These are phyloP conservation scores for Sprattus sprattus DNA, from an alignment of 2,113 vertebrate genomes.

Conservation along the genomic window DNA sequence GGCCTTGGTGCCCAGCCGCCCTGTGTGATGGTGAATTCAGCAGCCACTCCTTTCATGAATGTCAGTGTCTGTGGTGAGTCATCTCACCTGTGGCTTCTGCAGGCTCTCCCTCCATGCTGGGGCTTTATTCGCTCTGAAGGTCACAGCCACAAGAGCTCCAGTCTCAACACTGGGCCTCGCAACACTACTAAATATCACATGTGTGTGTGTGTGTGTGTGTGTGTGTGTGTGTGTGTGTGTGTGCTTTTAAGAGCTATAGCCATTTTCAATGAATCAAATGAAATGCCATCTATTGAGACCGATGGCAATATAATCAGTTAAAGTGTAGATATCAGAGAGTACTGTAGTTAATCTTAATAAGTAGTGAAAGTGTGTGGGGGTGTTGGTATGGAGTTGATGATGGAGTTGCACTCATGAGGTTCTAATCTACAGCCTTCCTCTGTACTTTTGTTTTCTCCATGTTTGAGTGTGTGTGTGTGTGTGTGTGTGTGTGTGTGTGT, in stretches of 20 bases:
- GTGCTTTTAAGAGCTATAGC: conserved; percentile 9
- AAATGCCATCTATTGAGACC: too few relatives aligned
- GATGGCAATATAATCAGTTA: too few relatives aligned
- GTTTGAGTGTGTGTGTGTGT: conserved; percentile 28
- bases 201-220: not conserved
- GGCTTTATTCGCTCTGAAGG: not conserved
- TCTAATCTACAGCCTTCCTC: too few relatives aligned
- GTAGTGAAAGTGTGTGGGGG: too few relatives aligned
- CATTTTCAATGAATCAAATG: too few relatives aligned
- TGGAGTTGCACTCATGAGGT: too few relatives aligned
- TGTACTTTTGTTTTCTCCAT: not conserved
- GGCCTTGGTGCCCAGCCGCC: too few relatives aligned
- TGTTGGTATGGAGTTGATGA: too few relatives aligned
- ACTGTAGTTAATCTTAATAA: too few relatives aligned
- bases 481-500: conserved; percentile 35
- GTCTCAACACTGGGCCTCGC: not conserved
- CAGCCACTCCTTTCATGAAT: not conserved
- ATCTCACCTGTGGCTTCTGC: not conserved
- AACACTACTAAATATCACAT: not conserved
- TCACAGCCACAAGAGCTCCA: not conserved
- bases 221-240: conserved; percentile 30
- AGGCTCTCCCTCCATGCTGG: not conserved
- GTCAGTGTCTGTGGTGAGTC: not conserved
- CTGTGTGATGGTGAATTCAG: not conserved
- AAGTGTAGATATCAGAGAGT: too few relatives aligned